Base-by-base conservation (phyloP, 2,888 invertebrate species). In the Actias luna region DNA sequence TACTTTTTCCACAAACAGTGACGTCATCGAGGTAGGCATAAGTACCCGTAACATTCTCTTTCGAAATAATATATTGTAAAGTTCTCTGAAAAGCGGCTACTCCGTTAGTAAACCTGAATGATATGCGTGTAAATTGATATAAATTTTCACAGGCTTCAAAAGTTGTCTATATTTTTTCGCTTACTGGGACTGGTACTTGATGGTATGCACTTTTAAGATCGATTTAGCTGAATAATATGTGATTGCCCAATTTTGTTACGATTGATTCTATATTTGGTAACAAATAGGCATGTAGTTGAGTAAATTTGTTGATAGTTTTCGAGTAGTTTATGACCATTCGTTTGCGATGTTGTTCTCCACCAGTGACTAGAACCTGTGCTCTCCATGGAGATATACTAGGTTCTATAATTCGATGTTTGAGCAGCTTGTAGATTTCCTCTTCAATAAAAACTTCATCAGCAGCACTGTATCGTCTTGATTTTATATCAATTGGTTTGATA, bases 1-100 rank as follows among this genome's bases (percentile, higher is more conserved):
- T 35, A 14, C 31, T 59, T 35, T 64, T 63, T 0, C 72, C 67
- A 50, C 69, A 69, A 2, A 72, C 58, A 2, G 69, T 69, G 2
- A 71, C 60, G 25, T 70, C 69, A 59, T 72, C 70, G 3, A 72
- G 57, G 39, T 72, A 72, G 0, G 67, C 60, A 58, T 57, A 72
- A 2, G 63, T 67, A 0, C 67, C 67, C 7, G 55, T 25, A 2
- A 67, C 22, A 1, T 63, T 58, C 59, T 70, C 68, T 29, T 33
- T 64, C n/a, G 39, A 22, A 16, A 69, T 65, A 25, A 69, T 58
- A 14, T 39, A 64, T 5, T 67, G 59, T 57, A n/a, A n/a, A n/a
- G n/a, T n/a, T n/a, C n/a, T n/a, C n/a, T n/a, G n/a, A n/a, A n/a
- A n/a, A n/a, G n/a, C n/a, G n/a, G n/a, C n/a, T n/a, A n/a, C n/a